Evolutionary conservation across 2,113 vertebrate genomes (phyloP), one percentile per base, ranked within the genome.

Genomic region (Arvicanthis niloticus): DNA sequence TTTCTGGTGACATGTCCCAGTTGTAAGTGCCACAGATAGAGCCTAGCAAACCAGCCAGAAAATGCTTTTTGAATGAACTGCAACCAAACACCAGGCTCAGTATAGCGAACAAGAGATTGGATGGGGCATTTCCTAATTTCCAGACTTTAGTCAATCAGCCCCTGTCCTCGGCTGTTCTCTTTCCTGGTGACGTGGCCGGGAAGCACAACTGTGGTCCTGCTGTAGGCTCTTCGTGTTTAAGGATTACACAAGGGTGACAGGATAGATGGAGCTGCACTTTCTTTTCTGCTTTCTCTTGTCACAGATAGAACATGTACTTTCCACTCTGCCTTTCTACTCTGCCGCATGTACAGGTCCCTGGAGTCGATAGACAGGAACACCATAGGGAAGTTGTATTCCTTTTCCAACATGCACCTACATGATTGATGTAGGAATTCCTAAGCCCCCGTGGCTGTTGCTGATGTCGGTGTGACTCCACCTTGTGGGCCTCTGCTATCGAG

Each of bases 161-260:
- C 21, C n/a, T 82, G 56, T 1, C 2, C 68, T 86, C 34, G 26
- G 9, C 12, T 96, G 56, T 37, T 16, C 45, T 26, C 34, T 16
- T 12, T 75, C 11, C 40, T 89, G 19, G 29, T 90, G 26, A 19
- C 7, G 13, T 53, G 24, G 77, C 60, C 40, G 56, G 31, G 73
- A 56, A 72, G 15, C 56, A n/a, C 12, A 80, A 24, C 67, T 80
- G 2, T 34, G 4, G 5, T 93, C 87, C 29, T 86, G 1, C 78
- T n/a, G 84, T 62, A 67, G 60, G 42, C 76, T 75, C 6, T 91
- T 86, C 40, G 48, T 85, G n/a, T 86, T 88, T 95, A 31, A 84
- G 62, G 53, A 19, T 88, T n/a, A 37, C 9, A 72, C 53, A 60
- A 53, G 19, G 53, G 34, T 56, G 7, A 26, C 65, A 48, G 11